Conservation (phyloP, 2,113 vertebrate genomes). For the Pollachius pollachius region DNA sequence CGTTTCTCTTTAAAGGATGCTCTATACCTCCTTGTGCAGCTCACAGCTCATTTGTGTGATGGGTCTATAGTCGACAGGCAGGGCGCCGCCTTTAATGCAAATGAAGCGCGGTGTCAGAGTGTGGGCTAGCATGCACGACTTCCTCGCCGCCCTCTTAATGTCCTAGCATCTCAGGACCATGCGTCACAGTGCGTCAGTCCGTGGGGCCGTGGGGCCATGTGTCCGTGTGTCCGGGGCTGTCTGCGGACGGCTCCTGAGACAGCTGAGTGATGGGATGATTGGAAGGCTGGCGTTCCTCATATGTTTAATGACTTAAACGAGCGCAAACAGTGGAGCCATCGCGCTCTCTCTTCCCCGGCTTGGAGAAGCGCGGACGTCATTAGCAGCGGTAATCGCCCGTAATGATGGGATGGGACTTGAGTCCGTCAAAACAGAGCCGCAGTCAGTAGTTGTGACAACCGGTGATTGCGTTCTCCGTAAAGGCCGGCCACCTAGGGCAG, state of each 20-base stretch:
- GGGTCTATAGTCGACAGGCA: no score
- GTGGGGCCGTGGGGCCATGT: not conserved
- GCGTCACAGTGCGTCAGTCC: not conserved
- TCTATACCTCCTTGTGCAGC: no score
- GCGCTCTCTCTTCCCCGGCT: slow-evolving; percentile 18
- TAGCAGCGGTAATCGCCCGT: slow-evolving; percentile 54
- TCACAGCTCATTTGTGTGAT: no score
- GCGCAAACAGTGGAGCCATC: slow-evolving; percentile 19
- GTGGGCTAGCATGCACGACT: no score
- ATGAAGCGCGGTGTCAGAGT: no score
- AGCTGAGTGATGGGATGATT: slow-evolving; percentile 37
- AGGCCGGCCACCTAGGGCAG: slow-evolving; percentile 19
- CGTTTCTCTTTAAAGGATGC: no score
- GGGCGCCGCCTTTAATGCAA: no score
- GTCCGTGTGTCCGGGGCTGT: not conserved
- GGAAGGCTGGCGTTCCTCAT: slow-evolving; percentile 38
- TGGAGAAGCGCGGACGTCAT: slow-evolving; percentile 48
- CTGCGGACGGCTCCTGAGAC: not conserved
- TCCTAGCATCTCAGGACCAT: no score
- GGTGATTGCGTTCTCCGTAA: slow-evolving; percentile 37
- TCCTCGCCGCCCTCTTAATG: no score
- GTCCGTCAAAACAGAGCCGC: slow-evolving; percentile 43
- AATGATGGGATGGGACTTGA: slow-evolving; percentile 49
- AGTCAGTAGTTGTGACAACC: slow-evolving; percentile 33
- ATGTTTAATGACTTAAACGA: slow-evolving; percentile 44